Evolutionary conservation across 92 coral and sea anemone species (phyloP), one percentile per base, ranked within the genome.

Genomic region (Phenganax marumi): DNA sequence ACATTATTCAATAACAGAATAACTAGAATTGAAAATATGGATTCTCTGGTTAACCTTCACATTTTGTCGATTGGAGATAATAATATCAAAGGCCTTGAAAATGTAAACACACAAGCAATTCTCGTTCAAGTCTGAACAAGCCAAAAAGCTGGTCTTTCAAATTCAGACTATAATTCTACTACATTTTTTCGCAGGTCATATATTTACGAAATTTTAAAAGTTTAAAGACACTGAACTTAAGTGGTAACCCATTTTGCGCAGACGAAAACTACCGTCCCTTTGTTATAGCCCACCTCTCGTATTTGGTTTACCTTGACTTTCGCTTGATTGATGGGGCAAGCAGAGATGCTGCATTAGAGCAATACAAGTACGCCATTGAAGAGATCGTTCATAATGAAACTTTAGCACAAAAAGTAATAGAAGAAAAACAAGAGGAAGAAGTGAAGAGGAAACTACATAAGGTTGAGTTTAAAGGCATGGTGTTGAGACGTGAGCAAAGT

Each of bases 371-470:
- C 51, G 91, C 98, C n/a, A 92, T 95, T 71, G 98, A 95, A 82
- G 98, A 95, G 71, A 86, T 91, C 50, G 92, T 95, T 19, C 98
- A 95, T 80, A 92, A 95, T 79, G 98, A 95, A 77, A 95, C 98
- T 50, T 88, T 88, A 46, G 97, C 98, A 72, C 84, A 85, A 77
- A 85, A 91, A 69, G 88, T 91, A 51, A 85, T 84, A 14, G 95
- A 91, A 52, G 98, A 95, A 82, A 17, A 75, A 49, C 89, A 84
- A 58, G 88, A 84, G 13, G 91, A 76, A 75, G 91, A 86, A 16
- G 75, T 87, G 73, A 90, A 92, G 63, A 87, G 92, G 65, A 86
- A 87, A 17, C 84, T 92, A 47, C 99, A 96, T 73, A 96, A 92
- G 97, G 99, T 92, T 80, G 22, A n/a, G 18, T 1, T 2, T 24